Evolutionary conservation across 2,888 invertebrate species (phyloP).

Genomic region (Diaphora mendica): DNA sequence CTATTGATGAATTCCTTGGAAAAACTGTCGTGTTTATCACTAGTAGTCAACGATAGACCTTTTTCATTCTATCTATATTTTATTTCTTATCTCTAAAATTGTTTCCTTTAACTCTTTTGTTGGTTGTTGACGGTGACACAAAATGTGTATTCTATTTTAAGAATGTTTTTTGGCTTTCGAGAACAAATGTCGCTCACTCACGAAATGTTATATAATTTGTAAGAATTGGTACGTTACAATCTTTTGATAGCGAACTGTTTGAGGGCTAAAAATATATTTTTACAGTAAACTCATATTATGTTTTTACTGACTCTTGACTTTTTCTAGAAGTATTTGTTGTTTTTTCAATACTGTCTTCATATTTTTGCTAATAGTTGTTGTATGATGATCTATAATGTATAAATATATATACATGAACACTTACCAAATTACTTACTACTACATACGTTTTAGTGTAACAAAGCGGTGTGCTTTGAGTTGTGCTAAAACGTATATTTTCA

Average conservation of each 20-base stretch:
- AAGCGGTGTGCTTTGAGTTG: no score
- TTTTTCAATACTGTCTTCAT: neutral
- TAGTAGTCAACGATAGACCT: neutral
- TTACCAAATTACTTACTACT: no score
- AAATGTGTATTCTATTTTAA: slow-evolving; percentile 9
- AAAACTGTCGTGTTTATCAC: neutral
- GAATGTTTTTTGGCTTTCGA: slow-evolving; percentile 5
- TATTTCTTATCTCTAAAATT: neutral
- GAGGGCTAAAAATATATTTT: neutral
- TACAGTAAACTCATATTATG: neutral
- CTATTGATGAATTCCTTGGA: neutral
- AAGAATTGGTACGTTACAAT: neutral
- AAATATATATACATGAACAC: no score
- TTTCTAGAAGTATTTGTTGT: neutral
- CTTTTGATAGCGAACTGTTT: neutral
- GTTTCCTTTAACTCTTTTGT: neutral
- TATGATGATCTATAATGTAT: no score
- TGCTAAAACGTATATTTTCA: no score
- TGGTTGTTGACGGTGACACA: neutral
- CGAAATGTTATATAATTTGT: slow-evolving; percentile 6
- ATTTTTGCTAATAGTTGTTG: neutral
- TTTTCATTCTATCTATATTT: neutral
- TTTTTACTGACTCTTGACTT: neutral
- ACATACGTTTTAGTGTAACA: no score
- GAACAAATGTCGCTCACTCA: slow-evolving; percentile 9